Evolutionary conservation across 2,113 vertebrate genomes (phyloP).

Genomic region (Actenoides lindsayi): DNA sequence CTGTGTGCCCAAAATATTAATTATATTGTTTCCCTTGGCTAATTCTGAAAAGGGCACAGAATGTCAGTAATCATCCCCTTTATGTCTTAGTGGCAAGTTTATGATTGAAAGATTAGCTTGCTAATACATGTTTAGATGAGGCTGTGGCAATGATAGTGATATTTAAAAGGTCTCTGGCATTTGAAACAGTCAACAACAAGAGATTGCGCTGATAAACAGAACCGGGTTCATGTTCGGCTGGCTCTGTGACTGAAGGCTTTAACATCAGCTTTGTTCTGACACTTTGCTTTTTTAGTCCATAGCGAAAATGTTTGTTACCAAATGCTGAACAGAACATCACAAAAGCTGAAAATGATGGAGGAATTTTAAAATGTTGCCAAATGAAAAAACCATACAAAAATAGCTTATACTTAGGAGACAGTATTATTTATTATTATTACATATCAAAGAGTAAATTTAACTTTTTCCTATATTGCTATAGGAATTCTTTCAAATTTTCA

Average conservation of each 20-base stretch:
- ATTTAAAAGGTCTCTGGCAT: conserved; percentile 72
- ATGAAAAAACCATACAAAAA: not conserved
- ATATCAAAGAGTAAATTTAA: not conserved
- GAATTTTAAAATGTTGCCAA: not conserved
- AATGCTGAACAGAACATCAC: not conserved
- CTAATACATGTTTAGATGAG: conserved; percentile 69
- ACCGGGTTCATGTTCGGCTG: not conserved
- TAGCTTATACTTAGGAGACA: not conserved
- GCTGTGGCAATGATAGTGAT: conserved; percentile 48
- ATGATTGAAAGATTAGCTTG: conserved; percentile 71
- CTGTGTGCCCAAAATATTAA: conserved; percentile 54
- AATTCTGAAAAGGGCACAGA: conserved; percentile 76
- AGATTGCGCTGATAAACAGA: conserved; percentile 35
- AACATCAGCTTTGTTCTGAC: not conserved
- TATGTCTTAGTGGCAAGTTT: conserved; percentile 53
- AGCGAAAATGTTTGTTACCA: not conserved
- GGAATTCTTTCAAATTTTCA: not conserved
- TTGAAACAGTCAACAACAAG: conserved; percentile 54
- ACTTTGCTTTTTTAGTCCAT: not conserved
- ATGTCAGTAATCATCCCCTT: conserved; percentile 71
- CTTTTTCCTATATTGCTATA: not conserved
- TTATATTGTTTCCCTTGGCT: conserved; percentile 73
- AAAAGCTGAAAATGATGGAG: not conserved
- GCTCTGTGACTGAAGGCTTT: conserved; percentile 7
- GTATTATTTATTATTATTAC: not conserved